phyloP scores from a whole-genome alignment of 2,113 vertebrate species.

The Ptyas mucosa region DNA sequence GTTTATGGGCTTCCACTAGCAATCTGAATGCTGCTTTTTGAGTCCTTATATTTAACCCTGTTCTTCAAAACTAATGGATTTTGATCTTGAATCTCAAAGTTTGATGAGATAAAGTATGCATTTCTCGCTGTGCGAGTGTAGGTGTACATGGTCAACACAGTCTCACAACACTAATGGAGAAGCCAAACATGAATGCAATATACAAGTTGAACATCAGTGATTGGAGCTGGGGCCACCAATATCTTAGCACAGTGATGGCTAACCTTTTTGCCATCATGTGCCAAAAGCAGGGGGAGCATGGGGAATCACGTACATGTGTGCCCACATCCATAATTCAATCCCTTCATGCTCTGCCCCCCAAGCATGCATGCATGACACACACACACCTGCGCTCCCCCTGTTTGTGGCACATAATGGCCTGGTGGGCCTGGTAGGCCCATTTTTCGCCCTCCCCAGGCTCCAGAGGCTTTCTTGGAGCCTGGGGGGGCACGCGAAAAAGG shows the following conservation, averaged over 20 bases:
- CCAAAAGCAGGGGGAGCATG: no score
- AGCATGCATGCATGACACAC: no score
- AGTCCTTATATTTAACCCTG: neutral
- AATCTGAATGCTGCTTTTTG: neutral
- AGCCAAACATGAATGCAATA: neutral
- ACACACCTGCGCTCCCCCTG: no score
- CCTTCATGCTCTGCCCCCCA: no score
- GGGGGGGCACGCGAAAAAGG: no score
- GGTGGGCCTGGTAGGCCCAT: no score
- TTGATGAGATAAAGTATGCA: neutral
- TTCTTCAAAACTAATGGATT: neutral
- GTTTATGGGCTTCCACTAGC: neutral
- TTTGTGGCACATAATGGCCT: no score
- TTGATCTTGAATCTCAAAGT: neutral
- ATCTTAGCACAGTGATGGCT: neutral
- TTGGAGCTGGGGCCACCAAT: neutral
- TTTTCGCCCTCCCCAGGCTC: no score
- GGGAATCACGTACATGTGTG: no score
- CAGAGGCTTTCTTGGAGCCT: no score
- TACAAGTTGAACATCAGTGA: neutral
- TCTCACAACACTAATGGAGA: neutral
- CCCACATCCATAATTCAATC: no score
- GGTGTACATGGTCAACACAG: neutral
- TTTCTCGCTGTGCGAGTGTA: neutral
- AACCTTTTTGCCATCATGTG: no score